Evolutionary conservation across 2,797 vertebrate species (phyloP).

Genomic region (Lepilemur ruficaudatus): DNA sequence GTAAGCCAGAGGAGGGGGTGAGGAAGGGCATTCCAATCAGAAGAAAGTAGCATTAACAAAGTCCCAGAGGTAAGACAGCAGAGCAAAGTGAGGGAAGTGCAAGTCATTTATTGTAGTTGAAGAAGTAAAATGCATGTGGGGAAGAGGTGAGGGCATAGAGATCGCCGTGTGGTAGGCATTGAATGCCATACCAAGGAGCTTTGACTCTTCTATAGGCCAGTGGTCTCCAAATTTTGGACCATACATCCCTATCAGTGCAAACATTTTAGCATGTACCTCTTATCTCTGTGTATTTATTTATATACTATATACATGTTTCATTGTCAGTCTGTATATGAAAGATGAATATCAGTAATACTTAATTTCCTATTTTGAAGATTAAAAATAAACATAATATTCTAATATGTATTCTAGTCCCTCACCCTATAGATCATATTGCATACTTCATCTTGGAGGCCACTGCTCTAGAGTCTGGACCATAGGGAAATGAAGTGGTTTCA

Average conservation of each 20-base stretch:
- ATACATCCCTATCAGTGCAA: neutral
- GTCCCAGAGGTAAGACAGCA: neutral
- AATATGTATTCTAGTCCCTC: neutral
- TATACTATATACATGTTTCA: neutral
- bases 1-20: neutral
- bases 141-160: neutral
- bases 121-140: slow-evolving; percentile 21
- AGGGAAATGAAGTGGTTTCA: slow-evolving; percentile 27
- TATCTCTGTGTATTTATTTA: neutral
- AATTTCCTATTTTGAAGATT: slow-evolving; percentile 11
- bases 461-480: neutral
- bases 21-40: slow-evolving; percentile 1
- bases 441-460: neutral
- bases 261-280: neutral
- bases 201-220: neutral
- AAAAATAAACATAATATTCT: slow-evolving; percentile 1
- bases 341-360: neutral
- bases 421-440: neutral
- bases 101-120: neutral
- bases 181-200: slow-evolving; percentile 1
- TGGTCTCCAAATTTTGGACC: neutral
- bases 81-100: neutral
- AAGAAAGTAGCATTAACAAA: neutral
- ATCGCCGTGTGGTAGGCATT: neutral
- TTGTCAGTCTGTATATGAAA: slow-evolving; percentile 15